Conservation (phyloP, 1,140 invertebrate species). For the Caenorhabditis remanei region DNA sequence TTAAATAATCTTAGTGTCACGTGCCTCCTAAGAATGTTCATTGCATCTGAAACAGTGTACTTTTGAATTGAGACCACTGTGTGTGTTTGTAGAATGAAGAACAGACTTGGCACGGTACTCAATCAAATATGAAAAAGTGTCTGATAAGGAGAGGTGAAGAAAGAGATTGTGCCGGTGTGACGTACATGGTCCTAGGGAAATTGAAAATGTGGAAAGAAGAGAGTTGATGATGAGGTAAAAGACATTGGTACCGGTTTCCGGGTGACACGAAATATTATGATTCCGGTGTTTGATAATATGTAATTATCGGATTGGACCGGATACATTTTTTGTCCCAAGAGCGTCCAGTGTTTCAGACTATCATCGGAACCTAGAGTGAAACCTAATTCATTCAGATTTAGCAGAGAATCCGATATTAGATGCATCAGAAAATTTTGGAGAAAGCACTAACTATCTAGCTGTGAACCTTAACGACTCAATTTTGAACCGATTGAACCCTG, state of each 20-base stretch:
- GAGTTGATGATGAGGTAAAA: not conserved
- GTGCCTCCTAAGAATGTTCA: conserved; percentile 9
- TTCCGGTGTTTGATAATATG: not conserved
- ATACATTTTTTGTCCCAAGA: no score
- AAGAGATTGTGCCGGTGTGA: conserved; percentile 10
- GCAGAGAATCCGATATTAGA: no score
- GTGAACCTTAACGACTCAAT: no score
- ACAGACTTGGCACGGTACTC: not conserved
- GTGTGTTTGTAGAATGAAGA: not conserved
- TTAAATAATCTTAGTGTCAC: not conserved
- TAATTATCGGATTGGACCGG: no score
- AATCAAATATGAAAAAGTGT: not conserved
- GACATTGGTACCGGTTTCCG: conserved; percentile 6
- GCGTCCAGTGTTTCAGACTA: no score
- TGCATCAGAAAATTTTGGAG: no score
- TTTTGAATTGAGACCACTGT: not conserved
- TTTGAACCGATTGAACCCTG: no score
- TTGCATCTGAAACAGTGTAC: conserved; percentile 16
- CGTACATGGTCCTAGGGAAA: not conserved
- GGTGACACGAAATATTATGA: not conserved
- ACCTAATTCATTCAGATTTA: no score
- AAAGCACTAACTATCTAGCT: no score
- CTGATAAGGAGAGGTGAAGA: conserved; percentile 5
- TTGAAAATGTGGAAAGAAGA: not conserved
- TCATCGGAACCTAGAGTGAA: no score